These are phyloP conservation scores for Alexandromys fortis DNA, from an alignment of 2,113 vertebrate species.

Conservation along the genomic window DNA sequence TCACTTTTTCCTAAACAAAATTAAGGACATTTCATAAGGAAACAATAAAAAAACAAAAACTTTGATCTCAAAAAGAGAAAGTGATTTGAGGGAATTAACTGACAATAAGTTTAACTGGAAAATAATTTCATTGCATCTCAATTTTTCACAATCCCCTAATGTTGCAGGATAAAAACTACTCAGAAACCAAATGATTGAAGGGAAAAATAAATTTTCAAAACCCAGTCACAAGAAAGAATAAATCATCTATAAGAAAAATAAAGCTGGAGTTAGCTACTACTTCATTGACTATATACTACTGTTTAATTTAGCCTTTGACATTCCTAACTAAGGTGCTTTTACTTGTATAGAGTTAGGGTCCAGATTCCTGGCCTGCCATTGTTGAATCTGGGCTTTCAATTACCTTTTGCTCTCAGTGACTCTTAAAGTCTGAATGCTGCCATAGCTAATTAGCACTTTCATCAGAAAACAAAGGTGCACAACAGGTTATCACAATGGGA, in stretches of 20 bases:
- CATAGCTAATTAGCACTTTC: slow-evolving; percentile 70
- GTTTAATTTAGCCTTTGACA: background rate
- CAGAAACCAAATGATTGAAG: background rate
- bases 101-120: background rate
- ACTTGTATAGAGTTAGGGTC: background rate
- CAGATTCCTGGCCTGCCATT: background rate
- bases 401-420: slow-evolving; percentile 38
- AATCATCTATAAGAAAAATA: background rate
- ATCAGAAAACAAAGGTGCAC: slow-evolving; percentile 58
- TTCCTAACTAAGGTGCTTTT: background rate
- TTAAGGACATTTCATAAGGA: background rate
- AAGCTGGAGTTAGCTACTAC: background rate
- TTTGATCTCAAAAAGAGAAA: slow-evolving; percentile 19
- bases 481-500: slow-evolving; percentile 52
- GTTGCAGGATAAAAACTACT: background rate
- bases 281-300: background rate
- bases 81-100: background rate
- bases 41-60: background rate
- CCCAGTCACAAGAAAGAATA: background rate
- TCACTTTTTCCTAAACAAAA: slow-evolving; percentile 15
- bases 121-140: slow-evolving; percentile 7
- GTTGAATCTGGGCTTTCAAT: slow-evolving; percentile 44
- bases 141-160: background rate
- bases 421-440: slow-evolving; percentile 62
- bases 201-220: background rate